Base-by-base conservation (phyloP, 1,140 invertebrate genomes). In the Zaprionus inermis region DNA sequence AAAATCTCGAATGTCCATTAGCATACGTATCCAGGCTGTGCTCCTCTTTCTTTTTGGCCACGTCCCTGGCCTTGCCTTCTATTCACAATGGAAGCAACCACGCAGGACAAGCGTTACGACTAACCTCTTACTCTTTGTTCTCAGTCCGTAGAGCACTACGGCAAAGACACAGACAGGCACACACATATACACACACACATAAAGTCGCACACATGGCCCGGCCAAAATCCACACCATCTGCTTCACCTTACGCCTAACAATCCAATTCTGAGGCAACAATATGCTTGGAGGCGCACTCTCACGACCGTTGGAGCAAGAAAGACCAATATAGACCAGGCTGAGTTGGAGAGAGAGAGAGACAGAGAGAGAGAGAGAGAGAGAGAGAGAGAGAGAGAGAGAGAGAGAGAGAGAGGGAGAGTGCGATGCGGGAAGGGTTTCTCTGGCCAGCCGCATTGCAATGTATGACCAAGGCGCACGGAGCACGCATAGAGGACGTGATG, bases 1-100 rank as follows among this genome's bases (percentile, higher is more conserved):
- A 83, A 89, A 90, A 90, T 90, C 86, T 90, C 85, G 79, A 90
- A 90, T 90, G 85, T 90, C 85, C 85, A 90, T 90, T 90, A 90
- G 86, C 86, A 90, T 90, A 90, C 85, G 79, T 78, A 81, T 69
- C 74, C 65, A 54, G 67, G 24, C 46, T 5, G 18, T 20, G 44
- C 20, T 58, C 30, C 20, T 18, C 1, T 52, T 7, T 16, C 16
- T 9, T 57, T 46, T 57, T 57, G 51, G 66, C 72, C 72, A 74
- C 72, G 72, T 74, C 58, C 70, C 20, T 70, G 66, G 72, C 69
- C 63, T 72, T 72, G 61, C 38, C 51, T 76, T 63, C 57, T 72
- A 66, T 66, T 73, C 70, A 60, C 60, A 79, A 34, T 52, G 28
- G 46, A 14, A 54, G 49, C 70, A 71, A 52, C 60, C 59, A 72